A percentile compares a stretch with the other conserved stretches of the same genome.
Conservation (phyloP, 2,113 vertebrate genomes). For the Psittacus erithacus region DNA sequence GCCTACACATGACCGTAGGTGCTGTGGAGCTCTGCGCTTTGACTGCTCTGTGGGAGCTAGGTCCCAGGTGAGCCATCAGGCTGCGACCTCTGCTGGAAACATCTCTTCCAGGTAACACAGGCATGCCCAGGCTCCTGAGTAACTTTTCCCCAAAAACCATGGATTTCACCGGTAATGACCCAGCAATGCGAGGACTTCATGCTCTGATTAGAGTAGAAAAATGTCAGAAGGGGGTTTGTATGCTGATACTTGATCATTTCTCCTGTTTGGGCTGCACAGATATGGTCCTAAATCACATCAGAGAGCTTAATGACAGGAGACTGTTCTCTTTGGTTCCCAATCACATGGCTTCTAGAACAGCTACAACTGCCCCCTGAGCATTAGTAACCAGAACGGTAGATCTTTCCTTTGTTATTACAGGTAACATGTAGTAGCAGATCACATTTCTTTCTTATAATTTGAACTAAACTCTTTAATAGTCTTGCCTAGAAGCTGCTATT, state of each 20-base stretch:
- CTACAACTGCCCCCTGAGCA: neutral
- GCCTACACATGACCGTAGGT: accelerated
- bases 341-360: neutral
- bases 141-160: neutral
- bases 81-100: neutral
- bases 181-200: neutral
- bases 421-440: neutral
- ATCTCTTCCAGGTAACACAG: neutral
- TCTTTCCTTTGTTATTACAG: no score
- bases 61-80: neutral
- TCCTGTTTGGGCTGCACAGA: neutral
- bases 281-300: neutral
- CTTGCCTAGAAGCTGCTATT: neutral
- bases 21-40: neutral
- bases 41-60: neutral
- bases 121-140: no score
- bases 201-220: neutral
- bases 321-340: neutral
- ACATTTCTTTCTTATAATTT: neutral
- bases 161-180: neutral
- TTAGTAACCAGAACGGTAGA: neutral
- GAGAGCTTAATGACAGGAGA: neutral
- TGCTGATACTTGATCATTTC: neutral
- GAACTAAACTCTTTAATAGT: neutral
- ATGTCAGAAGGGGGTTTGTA: neutral